These are phyloP conservation scores for Solenopsis invicta DNA, from an alignment of 1,140 invertebrate species.

Conservation along the genomic window DNA sequence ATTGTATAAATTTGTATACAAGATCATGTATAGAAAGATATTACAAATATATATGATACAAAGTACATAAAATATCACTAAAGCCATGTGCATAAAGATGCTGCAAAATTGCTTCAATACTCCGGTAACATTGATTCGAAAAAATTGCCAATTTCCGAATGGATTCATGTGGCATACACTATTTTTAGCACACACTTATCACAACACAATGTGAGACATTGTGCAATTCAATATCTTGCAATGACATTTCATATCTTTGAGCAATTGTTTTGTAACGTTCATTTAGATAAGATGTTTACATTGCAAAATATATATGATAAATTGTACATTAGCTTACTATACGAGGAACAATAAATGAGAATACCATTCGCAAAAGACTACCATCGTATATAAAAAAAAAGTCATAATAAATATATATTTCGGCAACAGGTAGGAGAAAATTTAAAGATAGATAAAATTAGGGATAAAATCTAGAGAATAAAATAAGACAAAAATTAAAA, in stretches of 20 bases:
- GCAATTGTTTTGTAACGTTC: slow-evolving; percentile 63
- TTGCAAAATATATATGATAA: slow-evolving; percentile 39
- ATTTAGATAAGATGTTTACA: slow-evolving; percentile 42
- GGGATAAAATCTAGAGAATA: no score
- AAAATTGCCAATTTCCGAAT: slow-evolving; percentile 48
- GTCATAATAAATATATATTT: no score
- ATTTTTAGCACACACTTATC: slow-evolving; percentile 69
- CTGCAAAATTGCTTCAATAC: slow-evolving; percentile 65
- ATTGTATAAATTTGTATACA: slow-evolving; percentile 67
- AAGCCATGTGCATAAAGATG: slow-evolving; percentile 54
- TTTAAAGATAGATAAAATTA: no score
- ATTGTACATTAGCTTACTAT: slow-evolving; percentile 45
- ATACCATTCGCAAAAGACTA: slow-evolving; percentile 29
- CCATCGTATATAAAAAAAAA: slow-evolving; percentile 29
- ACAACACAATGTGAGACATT: slow-evolving; percentile 73
- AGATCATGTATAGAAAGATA: slow-evolving; percentile 62
- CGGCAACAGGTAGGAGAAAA: no score
- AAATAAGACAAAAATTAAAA: no score
- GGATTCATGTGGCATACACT: slow-evolving; percentile 39
- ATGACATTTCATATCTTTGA: slow-evolving; percentile 68
- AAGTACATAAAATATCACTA: slow-evolving; percentile 54
- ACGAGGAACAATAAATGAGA: slow-evolving; percentile 60
- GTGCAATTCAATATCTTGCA: slow-evolving; percentile 53
- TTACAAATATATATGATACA: slow-evolving; percentile 63
- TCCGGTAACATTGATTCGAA: slow-evolving; percentile 40